Evolutionary conservation across 2,113 vertebrate species (phyloP).

Genomic region (Ochotona princeps): DNA sequence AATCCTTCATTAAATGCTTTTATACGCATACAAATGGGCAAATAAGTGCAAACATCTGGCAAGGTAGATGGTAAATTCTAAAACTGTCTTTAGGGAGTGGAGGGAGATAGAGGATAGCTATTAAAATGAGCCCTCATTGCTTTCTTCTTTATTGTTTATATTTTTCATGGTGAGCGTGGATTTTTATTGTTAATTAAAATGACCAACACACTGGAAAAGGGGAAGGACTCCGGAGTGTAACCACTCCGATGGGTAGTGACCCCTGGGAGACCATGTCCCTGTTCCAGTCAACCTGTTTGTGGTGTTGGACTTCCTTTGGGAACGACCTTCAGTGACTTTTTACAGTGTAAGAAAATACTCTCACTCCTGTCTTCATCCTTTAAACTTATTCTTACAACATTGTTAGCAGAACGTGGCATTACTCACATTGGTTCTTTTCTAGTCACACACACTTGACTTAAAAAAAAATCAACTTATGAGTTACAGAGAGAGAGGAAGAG

Average conservation of each 20-base stretch:
- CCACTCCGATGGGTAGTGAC: background rate
- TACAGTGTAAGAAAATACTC: background rate
- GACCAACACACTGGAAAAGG: conserved; percentile 8
- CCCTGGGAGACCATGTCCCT: background rate
- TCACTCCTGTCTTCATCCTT: conserved; percentile 33
- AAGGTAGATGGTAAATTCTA: background rate
- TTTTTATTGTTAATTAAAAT: conserved; percentile 70
- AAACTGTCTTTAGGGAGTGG: conserved; percentile 21
- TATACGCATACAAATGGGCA: background rate
- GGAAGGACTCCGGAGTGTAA: background rate
- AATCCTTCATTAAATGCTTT: background rate
- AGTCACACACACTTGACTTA: background rate
- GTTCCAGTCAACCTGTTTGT: background rate
- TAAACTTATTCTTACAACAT: conserved; percentile 36
- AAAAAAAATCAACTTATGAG: too few species aligned
- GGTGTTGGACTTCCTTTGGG: conserved; percentile 8
- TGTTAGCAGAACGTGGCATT: background rate
- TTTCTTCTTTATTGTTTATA: conserved; percentile 20
- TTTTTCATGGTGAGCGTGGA: conserved; percentile 16
- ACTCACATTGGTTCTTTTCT: background rate
- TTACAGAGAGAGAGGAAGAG: too few species aligned
- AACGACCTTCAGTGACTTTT: background rate
- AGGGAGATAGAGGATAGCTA: background rate
- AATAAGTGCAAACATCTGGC: background rate
- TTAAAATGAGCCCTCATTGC: background rate